Percentiles rank a stretch among this genome's conserved stretches.
These are phyloP conservation scores for Myotis vivesi DNA, from an alignment of 2,797 vertebrate species.

Conservation along the genomic window DNA sequence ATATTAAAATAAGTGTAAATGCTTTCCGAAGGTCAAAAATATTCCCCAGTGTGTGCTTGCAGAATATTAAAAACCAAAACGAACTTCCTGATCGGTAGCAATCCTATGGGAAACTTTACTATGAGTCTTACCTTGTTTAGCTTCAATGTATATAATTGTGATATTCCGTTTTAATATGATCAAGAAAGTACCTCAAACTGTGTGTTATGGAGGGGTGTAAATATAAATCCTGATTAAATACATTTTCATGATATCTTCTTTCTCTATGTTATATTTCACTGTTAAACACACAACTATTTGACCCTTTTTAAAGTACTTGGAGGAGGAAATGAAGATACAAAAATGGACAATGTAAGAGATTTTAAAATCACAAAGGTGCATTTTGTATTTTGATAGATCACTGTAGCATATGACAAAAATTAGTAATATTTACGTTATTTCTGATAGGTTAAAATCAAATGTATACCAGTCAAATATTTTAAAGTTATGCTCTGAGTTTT, in stretches of 20 bases:
- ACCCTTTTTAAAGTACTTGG: not conserved
- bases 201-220: not conserved
- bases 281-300: not conserved
- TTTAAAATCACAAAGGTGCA: not conserved
- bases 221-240: not conserved
- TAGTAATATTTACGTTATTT: not conserved
- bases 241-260: not conserved
- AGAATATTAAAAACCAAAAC: not conserved
- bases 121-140: not conserved
- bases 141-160: not conserved
- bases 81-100: not conserved
- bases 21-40: not conserved
- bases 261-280: not conserved
- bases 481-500: not conserved
- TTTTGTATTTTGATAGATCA: not conserved
- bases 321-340: not conserved
- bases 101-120: not conserved
- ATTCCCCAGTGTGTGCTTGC: not conserved
- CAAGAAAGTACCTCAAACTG: not conserved
- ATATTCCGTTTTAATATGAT: conserved; percentile 2
- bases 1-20: not conserved
- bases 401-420: not conserved
- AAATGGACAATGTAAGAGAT: not conserved
- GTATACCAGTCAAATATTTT: not conserved
- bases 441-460: not conserved